Evolutionary conservation across 2,113 vertebrate genomes (phyloP).

Genomic region (Hippolais icterina): DNA sequence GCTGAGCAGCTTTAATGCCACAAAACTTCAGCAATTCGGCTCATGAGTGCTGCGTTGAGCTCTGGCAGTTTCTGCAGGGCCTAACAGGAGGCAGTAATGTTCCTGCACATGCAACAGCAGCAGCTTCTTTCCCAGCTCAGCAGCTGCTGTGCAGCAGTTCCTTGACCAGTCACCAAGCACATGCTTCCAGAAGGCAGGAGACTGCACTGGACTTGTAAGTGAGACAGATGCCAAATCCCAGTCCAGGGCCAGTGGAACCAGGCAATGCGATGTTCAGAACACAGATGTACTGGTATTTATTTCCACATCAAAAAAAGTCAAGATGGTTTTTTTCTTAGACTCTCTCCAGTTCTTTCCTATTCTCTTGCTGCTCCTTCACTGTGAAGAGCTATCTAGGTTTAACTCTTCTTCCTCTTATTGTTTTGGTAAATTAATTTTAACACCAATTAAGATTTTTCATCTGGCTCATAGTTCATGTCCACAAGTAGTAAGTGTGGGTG

Average conservation of each 20-base stretch:
- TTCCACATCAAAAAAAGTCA: neutral
- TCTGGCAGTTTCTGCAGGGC: neutral
- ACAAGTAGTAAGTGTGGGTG: neutral
- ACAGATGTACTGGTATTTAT: neutral
- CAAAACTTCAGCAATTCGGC: neutral
- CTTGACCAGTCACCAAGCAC: neutral
- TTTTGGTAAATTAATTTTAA: neutral
- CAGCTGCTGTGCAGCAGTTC: neutral
- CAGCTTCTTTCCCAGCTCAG: neutral
- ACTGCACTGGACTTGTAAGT: neutral
- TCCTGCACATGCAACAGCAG: neutral
- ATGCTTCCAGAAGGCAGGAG: neutral
- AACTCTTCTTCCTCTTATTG: neutral
- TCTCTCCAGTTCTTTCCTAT: neutral
- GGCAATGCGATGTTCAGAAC: neutral
- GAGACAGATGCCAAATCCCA: slow-evolving; percentile 7
- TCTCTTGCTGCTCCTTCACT: neutral
- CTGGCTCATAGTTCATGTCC: neutral
- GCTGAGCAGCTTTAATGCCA: neutral
- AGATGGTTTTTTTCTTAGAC: neutral
- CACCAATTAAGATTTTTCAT: neutral
- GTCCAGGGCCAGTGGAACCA: neutral
- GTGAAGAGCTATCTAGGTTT: neutral
- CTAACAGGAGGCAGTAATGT: neutral
- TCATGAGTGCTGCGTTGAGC: neutral